Conservation (phyloP, 2,797 vertebrate species). For the Enteromius afrohamiltoni region DNA sequence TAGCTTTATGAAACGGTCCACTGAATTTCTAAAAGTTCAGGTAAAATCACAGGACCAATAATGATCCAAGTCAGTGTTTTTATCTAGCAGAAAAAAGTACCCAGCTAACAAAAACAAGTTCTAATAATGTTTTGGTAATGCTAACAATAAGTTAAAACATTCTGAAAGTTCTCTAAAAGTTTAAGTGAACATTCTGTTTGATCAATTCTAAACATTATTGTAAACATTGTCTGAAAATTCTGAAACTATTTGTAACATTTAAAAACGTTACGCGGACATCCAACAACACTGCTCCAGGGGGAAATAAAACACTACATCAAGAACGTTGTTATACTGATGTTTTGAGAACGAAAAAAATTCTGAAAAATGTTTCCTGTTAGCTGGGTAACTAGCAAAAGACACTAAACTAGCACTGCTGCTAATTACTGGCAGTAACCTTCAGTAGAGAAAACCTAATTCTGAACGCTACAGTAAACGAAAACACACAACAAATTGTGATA, state of each 20-base stretch:
- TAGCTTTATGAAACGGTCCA: constrained; percentile 15
- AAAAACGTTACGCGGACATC: background rate
- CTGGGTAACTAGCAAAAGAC: constrained; percentile 12
- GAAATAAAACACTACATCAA: background rate
- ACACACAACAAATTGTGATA: constrained; percentile 16
- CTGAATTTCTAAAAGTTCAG: constrained; percentile 3
- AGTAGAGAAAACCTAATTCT: constrained; percentile 9
- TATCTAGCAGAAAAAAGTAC: constrained; percentile 11
- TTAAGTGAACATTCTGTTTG: background rate
- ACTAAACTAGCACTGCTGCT: constrained; percentile 4
- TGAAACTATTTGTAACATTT: background rate
- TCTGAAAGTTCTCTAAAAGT: background rate
- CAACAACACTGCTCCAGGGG: background rate
- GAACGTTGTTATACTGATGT: background rate
- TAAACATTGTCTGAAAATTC: background rate
- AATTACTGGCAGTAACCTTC: constrained; percentile 42
- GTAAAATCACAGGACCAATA: background rate
- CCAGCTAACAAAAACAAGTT: background rate
- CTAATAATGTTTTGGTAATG: background rate
- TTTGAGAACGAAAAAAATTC: background rate
- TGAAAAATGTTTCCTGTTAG: background rate
- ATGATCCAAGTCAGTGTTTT: background rate
- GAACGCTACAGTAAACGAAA: constrained; percentile 35
- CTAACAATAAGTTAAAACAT: background rate
- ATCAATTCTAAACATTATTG: background rate